Conservation (phyloP, 2,113 vertebrate species). For the Felis catus region DNA sequence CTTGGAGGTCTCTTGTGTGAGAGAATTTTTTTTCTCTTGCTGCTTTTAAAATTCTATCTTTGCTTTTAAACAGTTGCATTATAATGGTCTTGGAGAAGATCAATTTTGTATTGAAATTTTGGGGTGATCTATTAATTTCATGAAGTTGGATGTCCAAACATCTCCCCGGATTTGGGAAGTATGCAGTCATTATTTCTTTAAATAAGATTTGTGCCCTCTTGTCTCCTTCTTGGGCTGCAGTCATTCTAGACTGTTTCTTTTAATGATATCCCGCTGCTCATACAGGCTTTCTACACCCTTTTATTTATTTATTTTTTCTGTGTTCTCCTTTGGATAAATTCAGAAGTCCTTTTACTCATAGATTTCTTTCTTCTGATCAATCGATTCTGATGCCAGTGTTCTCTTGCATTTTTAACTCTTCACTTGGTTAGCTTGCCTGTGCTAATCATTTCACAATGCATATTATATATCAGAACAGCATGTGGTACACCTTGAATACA, state of each 20-base stretch:
- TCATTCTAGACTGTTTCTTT: neutral
- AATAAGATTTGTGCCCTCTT: neutral
- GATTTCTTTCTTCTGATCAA: neutral
- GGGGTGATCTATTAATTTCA: neutral
- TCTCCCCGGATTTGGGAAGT: neutral
- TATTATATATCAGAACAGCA: neutral
- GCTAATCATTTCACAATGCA: neutral
- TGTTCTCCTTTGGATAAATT: neutral
- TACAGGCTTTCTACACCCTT: neutral
- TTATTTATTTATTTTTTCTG: neutral
- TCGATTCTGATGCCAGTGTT: neutral
- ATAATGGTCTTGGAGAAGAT: neutral
- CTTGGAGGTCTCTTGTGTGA: neutral
- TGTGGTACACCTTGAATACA: neutral
- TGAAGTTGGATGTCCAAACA: neutral
- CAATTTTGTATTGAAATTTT: neutral
- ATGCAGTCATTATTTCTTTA: neutral
- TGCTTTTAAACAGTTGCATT: neutral
- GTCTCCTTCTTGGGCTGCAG: neutral
- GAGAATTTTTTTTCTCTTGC: neutral
- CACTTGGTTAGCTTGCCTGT: neutral
- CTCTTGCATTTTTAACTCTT: neutral
- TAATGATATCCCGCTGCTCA: neutral
- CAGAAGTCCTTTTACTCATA: neutral
- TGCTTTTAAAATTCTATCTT: neutral